Evolutionary conservation across 2,113 vertebrate genomes (phyloP), one percentile per base, ranked within the genome.

Genomic region (Megaceryle maxima): DNA sequence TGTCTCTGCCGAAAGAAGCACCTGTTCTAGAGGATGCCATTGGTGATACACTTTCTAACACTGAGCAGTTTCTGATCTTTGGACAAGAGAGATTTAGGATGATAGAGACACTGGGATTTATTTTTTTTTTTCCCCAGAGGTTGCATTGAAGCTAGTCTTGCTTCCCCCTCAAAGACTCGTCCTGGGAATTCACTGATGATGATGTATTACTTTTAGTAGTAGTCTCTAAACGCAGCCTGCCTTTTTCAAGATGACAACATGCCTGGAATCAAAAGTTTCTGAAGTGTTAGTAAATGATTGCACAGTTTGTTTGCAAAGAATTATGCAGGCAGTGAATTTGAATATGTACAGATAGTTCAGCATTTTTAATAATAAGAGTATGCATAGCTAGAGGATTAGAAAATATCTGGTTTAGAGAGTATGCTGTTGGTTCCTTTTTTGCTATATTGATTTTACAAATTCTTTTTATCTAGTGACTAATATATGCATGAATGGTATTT

Each of bases 401-500:
- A 81, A 87, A 50, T 74, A 78, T 4, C 67, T 78, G 56, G 31
- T 95, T 92, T 86, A 81, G 56, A 46, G 88, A 93, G 8, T 67
- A 46, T 56, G 94, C 67, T 91, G 35, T 85, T 89, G 20, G 13
- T 83, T 92, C 92, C 59, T 91, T 88, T 86, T 94, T 31, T 9
- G 16, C 28, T 48, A 7, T 88, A 62, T 91, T 96, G 86, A 79
- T 95, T 96, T 94, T 92, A 64, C 33, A 94, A 62, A 84, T 78
- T 67, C 79, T 90, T 97, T 94, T 96, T 94, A 91, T 94, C 88
- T 81, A 41, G 31, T 73, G 33, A 51, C 53, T 92, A 87, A 92
- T 83, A n/a, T 53, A 90, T 92, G 76, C 62, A 12, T 28, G 74
- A 92, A n/a, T 73, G 94, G 75, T 88, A 68, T 60, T 74, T 91